Evolutionary conservation across 1,140 invertebrate species (phyloP), one percentile per base, ranked within the genome.

Genomic region (Zaprionus vittiger): DNA sequence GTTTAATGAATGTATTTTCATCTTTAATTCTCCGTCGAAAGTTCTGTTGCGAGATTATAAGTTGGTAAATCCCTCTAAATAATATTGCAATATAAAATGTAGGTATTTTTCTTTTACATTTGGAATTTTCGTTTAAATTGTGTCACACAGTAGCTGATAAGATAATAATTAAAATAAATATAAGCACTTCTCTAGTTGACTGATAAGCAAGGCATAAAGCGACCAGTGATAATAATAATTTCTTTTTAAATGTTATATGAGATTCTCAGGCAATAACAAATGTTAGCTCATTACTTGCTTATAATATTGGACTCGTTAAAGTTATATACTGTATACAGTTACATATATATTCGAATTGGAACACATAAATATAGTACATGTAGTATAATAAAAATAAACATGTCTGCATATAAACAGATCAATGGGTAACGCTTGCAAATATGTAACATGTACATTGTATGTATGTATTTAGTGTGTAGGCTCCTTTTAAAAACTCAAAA

Each of bases 401-500:
- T 49, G 9, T 49, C 47, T 55, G 15, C 54, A 31, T 5, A 61
- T 44, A 61, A 41, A 62, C 26, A 17, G 15, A 31, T 56, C 4
- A 28, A 15, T 26, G 24, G 22, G 22, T 31, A 24, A 31, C 22
- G 49, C 54, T 47, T 17, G 14, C 34, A 56, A 55, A 44, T 24
- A 44, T 14, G 49, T 3, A 66, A 49, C 9, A 17, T 55, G 28
- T n/a, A 56, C 26, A 64, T 57, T 57, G 15, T 15, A 60, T 34
- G 7, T 34, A 14, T n/a, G 14, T 37, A 38, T 12, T 34, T 17
- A 17, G 38, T 14, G 22, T 70, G 73, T 63, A 37, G 59, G 61
- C 60, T 66, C 55, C 59, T 67, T 47, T 2, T 14, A 22, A 22
- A 15, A 22, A 47, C 41, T 59, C 5, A 31, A 57, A 56, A 4